Conservation (phyloP, 2,113 vertebrate genomes). For the Uropsilus gracilis region DNA sequence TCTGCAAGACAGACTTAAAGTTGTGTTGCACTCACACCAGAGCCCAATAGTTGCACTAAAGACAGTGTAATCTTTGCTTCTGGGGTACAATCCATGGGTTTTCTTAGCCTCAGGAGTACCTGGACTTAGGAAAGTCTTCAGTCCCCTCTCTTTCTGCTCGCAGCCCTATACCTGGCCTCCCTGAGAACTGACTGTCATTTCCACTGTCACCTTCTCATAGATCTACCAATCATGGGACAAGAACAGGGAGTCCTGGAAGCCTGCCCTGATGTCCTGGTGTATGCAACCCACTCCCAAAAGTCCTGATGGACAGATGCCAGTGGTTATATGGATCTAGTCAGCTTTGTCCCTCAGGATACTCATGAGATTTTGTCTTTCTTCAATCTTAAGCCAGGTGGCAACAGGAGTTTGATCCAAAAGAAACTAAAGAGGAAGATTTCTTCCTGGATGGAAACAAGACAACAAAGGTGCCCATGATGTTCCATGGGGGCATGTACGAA, state of each 20-base stretch:
- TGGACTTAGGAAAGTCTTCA: fast-evolving
- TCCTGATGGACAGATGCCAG: not conserved
- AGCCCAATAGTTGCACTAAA: not conserved
- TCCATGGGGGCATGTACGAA: conserved; percentile 57
- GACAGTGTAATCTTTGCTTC: not conserved
- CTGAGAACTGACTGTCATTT: not conserved
- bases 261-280: too few relatives aligned
- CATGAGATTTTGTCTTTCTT: not conserved
- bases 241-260: not conserved
- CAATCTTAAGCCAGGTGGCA: conserved; percentile 75
- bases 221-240: too few relatives aligned
- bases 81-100: not conserved
- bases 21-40: not conserved
- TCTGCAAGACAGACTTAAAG: not conserved
- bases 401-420: conserved; percentile 75
- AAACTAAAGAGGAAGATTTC: conserved; percentile 75
- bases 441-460: conserved; percentile 43
- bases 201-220: too few relatives aligned
- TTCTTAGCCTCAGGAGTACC: not conserved
- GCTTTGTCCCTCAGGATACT: not conserved
- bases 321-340: not conserved
- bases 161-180: not conserved
- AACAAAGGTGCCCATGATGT: conserved; percentile 82
- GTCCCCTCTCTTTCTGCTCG: too few relatives aligned
- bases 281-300: not conserved